phyloP scores from a whole-genome alignment of 2,797 vertebrate species.

The Macropodus opercularis region DNA sequence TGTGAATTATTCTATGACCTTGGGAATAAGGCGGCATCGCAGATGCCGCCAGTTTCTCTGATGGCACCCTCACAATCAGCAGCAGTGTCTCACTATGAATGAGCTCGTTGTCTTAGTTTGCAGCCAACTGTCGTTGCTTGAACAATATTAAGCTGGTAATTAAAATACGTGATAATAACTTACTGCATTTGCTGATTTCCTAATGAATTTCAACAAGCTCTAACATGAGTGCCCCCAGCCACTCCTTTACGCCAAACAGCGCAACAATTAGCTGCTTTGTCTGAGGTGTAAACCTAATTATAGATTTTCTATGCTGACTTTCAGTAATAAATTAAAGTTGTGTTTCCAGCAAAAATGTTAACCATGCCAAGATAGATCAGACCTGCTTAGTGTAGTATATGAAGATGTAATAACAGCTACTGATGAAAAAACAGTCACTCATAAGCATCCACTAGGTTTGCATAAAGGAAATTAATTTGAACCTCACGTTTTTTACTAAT shows the following conservation, averaged over 20 bases:
- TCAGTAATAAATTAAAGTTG: slow-evolving; percentile 21
- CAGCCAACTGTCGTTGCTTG: slow-evolving; percentile 48
- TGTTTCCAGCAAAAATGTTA: slow-evolving; percentile 23
- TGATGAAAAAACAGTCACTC: slow-evolving; percentile 48
- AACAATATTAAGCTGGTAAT: slow-evolving; percentile 66
- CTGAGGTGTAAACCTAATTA: slow-evolving; percentile 50
- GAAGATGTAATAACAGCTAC: slow-evolving; percentile 47
- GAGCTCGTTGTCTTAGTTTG: slow-evolving; percentile 31
- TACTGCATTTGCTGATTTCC: slow-evolving; percentile 55
- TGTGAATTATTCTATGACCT: slow-evolving; percentile 71
- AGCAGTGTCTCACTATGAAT: slow-evolving; percentile 41
- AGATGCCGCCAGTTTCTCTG: slow-evolving; percentile 61
- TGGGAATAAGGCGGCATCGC: slow-evolving; percentile 63
- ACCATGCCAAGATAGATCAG: slow-evolving; percentile 15
- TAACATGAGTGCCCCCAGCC: slow-evolving; percentile 36
- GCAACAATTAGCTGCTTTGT: slow-evolving; percentile 36
- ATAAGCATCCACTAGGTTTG: slow-evolving; percentile 56
- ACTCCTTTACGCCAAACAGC: slow-evolving; percentile 30
- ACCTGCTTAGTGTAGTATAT: slow-evolving; percentile 34
- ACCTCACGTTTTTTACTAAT: slow-evolving; percentile 56
- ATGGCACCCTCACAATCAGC: slow-evolving; percentile 53
- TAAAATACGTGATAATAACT: slow-evolving; percentile 68
- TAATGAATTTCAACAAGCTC: slow-evolving; percentile 65
- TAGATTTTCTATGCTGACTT: slow-evolving; percentile 32
- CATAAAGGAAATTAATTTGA: slow-evolving; percentile 52